Percentiles rank a stretch among this genome's conserved stretches.
Conservation (phyloP, 2,888 invertebrate species). For the Dugesia japonica region DNA sequence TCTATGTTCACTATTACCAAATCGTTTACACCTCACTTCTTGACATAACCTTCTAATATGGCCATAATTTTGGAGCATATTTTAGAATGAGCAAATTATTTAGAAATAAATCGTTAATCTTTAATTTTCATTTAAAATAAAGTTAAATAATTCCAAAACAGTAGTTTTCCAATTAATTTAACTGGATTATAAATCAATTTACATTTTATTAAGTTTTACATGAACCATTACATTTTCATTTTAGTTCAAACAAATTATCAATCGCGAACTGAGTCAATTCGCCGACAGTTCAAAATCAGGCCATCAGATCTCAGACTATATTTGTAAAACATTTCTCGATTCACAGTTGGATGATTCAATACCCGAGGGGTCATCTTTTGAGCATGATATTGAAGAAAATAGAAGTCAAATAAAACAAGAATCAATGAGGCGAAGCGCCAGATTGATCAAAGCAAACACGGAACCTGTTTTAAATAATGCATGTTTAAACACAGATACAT, state of each 20-base stretch:
- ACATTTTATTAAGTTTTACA: too few species aligned
- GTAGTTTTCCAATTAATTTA: too few species aligned
- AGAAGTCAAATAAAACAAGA: not conserved
- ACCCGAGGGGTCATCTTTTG: not conserved
- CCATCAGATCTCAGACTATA: slow-evolving; percentile 90
- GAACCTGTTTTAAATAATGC: not conserved
- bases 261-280: slow-evolving; percentile 55
- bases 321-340: slow-evolving; percentile 83
- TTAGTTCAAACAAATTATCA: slow-evolving; percentile 34
- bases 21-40: too few species aligned
- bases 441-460: not conserved
- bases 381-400: not conserved
- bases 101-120: too few species aligned
- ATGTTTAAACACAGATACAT: not conserved
- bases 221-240: not conserved
- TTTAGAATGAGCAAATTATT: too few species aligned
- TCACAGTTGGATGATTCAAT: slow-evolving; percentile 17
- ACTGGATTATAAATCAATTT: too few species aligned
- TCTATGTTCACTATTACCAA: too few species aligned
- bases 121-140: too few species aligned
- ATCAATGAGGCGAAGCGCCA: not conserved
- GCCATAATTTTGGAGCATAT: too few species aligned
- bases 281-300: slow-evolving; percentile 90
- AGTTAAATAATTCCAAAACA: too few species aligned
- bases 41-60: too few species aligned